phyloP scores from a whole-genome alignment of 2,888 invertebrate genomes.

The Lasius fuliginosus region DNA sequence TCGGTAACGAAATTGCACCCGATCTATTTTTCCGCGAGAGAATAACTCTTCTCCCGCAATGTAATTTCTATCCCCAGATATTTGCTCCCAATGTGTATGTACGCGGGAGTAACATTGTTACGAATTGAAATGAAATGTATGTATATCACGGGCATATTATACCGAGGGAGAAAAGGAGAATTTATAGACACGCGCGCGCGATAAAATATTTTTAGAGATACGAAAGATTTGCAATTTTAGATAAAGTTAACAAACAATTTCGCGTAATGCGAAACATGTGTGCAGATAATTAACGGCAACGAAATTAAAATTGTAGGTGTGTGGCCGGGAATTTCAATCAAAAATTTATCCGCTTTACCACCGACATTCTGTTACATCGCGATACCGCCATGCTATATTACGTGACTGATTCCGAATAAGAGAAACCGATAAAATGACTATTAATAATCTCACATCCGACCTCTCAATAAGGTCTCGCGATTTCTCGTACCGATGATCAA shows the following conservation, averaged over 20 bases:
- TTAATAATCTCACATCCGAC: conserved; percentile 47
- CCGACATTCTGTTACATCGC: conserved; percentile 42
- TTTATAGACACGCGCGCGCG: neutral
- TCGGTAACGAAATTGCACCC: conserved; percentile 22
- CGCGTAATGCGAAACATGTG: conserved; percentile 39
- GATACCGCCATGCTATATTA: conserved; percentile 37
- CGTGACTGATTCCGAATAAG: conserved; percentile 24
- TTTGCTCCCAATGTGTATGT: conserved; percentile 18
- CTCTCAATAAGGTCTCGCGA: conserved; percentile 47
- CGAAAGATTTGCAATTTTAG: conserved; percentile 37
- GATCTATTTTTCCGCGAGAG: conserved; percentile 46
- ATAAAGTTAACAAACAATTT: conserved; percentile 44
- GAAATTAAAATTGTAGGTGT: conserved; percentile 46
- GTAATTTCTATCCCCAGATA: conserved; percentile 22
- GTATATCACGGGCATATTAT: conserved; percentile 6
- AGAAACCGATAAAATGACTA: conserved; percentile 53
- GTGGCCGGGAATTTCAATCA: conserved; percentile 41
- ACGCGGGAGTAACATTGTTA: neutral
- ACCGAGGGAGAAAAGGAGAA: neutral
- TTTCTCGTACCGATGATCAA: conserved; percentile 49
- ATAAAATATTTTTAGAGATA: conserved; percentile 31
- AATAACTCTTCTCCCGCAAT: conserved; percentile 18
- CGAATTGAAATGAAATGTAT: conserved; percentile 46
- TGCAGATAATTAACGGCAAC: neutral
- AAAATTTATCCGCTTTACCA: conserved; percentile 49